Evolutionary conservation across 2,797 vertebrate genomes (phyloP), one percentile per base, ranked within the genome.

Genomic region (Garrulus glandarius): DNA sequence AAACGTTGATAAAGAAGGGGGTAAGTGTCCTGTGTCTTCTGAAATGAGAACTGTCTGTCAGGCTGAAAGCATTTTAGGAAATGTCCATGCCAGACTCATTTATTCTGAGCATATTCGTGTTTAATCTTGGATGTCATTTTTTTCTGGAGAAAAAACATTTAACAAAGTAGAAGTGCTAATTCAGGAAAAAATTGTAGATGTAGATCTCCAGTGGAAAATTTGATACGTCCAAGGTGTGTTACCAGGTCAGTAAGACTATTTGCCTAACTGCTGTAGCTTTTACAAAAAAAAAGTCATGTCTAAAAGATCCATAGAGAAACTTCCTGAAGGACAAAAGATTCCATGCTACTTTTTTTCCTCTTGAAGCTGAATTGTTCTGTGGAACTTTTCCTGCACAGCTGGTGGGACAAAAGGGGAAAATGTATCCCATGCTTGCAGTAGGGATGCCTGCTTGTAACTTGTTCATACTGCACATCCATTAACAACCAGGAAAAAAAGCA

Each of bases 201-300:
- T 37, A 26, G 47, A 14, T 84, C 15, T 72, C 29, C 26, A 63
- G 0, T 2, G 4, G 63, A 61, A 72, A 84, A 36, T 34, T 22
- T 37, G 10, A 0, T 84, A 15, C 0, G 0, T 34, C 29, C 18
- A 26, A 32, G 29, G 7, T n/a, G 19, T 15, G 9, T 79, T 87
- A 82, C 27, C 56, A 56, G 5, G 52, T 88, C 67, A 63, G 46
- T 72, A 37, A 60, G 39, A 32, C 32, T 84, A 16, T 56, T 82
- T 90, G 34, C 21, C 52, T 47, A 32, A 52, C 21, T 89, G 74
- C 67, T 89, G 32, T 63, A 81, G 20, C 57, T 89, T 76, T 47
- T 67, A 55, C n/a, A 9, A 50, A 49, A 69, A 63, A 16, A 29
- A 18, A 7, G 5, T 29, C 32, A 13, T 14, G 22, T 65, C 18